A percentile compares a stretch with the other conserved stretches of the same genome.
Evolutionary conservation across 2,113 vertebrate genomes (phyloP).

Genomic region (Fregata magnificens): DNA sequence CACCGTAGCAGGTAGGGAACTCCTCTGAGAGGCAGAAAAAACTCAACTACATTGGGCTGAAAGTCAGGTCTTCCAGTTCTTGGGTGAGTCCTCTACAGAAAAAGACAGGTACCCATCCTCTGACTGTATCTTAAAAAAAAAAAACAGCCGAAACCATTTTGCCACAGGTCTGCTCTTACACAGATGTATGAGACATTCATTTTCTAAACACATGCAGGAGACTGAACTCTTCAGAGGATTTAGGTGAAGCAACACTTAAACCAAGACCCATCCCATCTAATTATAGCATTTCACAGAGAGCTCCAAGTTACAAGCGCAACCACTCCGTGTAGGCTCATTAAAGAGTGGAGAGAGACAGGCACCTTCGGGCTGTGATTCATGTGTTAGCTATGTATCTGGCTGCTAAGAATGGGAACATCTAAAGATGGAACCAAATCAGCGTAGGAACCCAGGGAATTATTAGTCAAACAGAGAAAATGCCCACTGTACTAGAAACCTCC

Average conservation of each 20-base stretch:
- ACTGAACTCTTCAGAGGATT: background rate
- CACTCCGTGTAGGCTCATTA: background rate
- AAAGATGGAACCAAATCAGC: background rate
- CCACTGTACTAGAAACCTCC: background rate
- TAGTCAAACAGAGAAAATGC: background rate
- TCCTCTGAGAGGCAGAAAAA: background rate
- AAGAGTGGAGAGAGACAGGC: background rate
- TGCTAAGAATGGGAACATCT: background rate
- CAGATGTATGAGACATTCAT: background rate
- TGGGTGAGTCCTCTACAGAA: background rate
- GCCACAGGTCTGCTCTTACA: background rate
- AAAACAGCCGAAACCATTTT: background rate
- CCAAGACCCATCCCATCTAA: background rate
- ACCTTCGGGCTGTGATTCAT: background rate
- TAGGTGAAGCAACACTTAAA: background rate
- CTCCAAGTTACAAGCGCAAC: background rate
- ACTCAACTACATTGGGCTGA: background rate
- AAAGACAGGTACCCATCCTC: background rate
- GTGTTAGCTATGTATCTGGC: fast-evolving
- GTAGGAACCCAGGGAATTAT: background rate
- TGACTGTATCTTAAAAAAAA: background rate
- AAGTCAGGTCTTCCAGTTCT: background rate
- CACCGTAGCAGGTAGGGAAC: background rate
- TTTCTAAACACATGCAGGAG: background rate
- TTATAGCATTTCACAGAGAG: background rate